Base-by-base conservation (phyloP, 2,113 vertebrate genomes). In the Pycnonotus jocosus region DNA sequence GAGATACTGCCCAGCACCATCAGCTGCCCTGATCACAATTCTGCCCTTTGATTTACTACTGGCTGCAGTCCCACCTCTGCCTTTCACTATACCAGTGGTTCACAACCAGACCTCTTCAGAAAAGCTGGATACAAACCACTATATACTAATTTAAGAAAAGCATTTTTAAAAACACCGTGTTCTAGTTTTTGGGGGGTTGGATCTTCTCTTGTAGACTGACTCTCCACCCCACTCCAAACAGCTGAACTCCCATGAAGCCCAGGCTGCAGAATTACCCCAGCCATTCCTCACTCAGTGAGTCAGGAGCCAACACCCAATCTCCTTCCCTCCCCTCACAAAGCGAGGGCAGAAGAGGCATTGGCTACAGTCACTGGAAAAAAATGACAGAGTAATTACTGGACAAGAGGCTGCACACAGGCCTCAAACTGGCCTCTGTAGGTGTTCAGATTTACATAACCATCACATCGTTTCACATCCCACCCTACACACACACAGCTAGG, bases 181-280 rank as follows among this genome's bases (percentile, higher is more conserved):
- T 82, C 37, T 79, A 42, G 2, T 0, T 1, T 27, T 35, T 35
- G 2, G 2, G 1, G 27, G 38, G 8, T 11, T 51, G 42, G n/a
- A 65, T 86, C 76, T 42, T 51, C 24, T 66, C 40, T 62, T 22
- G 23, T 4, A 56, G 25, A 15, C 30, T 33, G 16, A 37, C 62
- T 33, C n/a, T 12, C 20, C 38, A n/a, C 7, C 24, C 31, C 4
- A 10, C 25, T 40, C 21, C 24, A 45, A 60, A 6, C 0, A 40
- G 35, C 19, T 21, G 31, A 80, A 57, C 6, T 44, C 38, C 45
- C 18, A 8, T 0, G 8, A 72, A 69, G 2, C 27, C 24, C 50
- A 65, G 57, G 37, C 70, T 57, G 66, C 40, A 69, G 58, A 64
- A 61, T 1, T 14, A 51, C 18, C 35, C 38, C 4, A 38, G 50